Evolutionary conservation across 2,888 invertebrate genomes (phyloP).

Genomic region (Hoplodrina ambigua): DNA sequence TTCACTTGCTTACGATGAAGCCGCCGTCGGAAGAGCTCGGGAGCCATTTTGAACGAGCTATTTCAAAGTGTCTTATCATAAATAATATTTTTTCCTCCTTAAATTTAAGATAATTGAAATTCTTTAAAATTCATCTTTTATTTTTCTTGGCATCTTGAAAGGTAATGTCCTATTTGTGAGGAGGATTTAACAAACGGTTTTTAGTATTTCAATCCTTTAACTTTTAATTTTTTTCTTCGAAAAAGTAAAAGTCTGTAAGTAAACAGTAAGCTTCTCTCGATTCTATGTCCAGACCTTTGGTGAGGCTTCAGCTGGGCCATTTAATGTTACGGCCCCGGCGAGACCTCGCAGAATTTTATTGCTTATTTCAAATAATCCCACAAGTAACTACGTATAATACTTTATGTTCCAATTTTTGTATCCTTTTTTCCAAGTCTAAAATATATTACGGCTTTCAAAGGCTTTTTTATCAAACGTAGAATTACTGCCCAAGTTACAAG

Average conservation of each 20-base stretch:
- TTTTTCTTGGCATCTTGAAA: slow-evolving; percentile 17
- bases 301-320: slow-evolving; percentile 25
- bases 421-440: slow-evolving; percentile 4
- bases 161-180: slow-evolving; percentile 25
- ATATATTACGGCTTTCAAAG: slow-evolving; percentile 6
- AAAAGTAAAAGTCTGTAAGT: slow-evolving; percentile 5
- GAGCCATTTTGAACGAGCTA: slow-evolving; percentile 53
- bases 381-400: slow-evolving; percentile 11
- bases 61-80: slow-evolving; percentile 51
- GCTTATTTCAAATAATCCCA: slow-evolving; percentile 23
- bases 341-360: slow-evolving; percentile 18
- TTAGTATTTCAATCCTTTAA: slow-evolving; percentile 36
- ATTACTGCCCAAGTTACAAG: slow-evolving; percentile 19
- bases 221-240: slow-evolving; percentile 14
- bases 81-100: slow-evolving; percentile 50
- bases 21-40: slow-evolving; percentile 48
- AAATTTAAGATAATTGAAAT: slow-evolving; percentile 53
- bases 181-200: slow-evolving; percentile 24
- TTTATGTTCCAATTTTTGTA: neutral
- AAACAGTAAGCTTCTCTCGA: slow-evolving; percentile 21
- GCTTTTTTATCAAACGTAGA: slow-evolving; percentile 6
- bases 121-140: slow-evolving; percentile 38
- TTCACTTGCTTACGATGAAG: slow-evolving; percentile 64
- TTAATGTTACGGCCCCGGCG: slow-evolving; percentile 20
- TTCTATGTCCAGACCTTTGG: slow-evolving; percentile 20